Conservation (phyloP, 2,888 invertebrate species). For the Pilophorus perplexus region DNA sequence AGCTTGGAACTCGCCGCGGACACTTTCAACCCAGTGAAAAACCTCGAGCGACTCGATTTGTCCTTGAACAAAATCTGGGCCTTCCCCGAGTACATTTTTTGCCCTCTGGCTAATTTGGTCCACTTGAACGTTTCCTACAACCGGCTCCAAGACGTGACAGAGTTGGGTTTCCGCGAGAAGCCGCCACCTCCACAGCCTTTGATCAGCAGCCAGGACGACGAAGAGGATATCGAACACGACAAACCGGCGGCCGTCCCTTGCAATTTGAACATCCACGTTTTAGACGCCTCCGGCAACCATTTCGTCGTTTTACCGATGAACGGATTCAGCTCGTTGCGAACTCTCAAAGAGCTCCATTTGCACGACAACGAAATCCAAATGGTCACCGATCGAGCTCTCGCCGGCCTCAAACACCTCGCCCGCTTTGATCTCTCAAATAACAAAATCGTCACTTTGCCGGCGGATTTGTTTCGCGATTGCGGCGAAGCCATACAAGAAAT, state of each 20-base stretch:
- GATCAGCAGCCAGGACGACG: conserved; percentile 61
- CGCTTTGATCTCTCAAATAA: conserved; percentile 87
- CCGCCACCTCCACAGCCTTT: conserved; percentile 61
- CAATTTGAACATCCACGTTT: conserved; percentile 73
- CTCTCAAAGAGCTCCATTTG: conserved; percentile 75
- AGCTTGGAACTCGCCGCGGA: conserved; percentile 77
- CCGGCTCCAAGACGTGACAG: conserved; percentile 81
- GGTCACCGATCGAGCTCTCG: conserved; percentile 79
- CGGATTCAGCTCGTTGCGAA: conserved; percentile 75
- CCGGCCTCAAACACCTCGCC: conserved; percentile 75
- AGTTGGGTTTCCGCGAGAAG: conserved; percentile 78
- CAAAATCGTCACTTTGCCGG: conserved; percentile 82
- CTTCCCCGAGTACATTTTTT: conserved; percentile 80
- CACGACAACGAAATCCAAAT: conserved; percentile 86
- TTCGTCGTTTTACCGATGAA: conserved; percentile 78
- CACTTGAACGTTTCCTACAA: conserved; percentile 83
- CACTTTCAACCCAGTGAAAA: conserved; percentile 69
- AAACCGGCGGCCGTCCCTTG: conserved; percentile 54
- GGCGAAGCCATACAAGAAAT: conserved; percentile 79
- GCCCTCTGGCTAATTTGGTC: conserved; percentile 74
- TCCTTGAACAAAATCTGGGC: conserved; percentile 89
- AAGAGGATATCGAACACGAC: conserved; percentile 51
- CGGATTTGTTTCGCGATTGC: conserved; percentile 78
- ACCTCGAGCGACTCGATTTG: conserved; percentile 78
- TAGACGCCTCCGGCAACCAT: conserved; percentile 82